Evolutionary conservation across 92 coral and sea anemone species (phyloP), one percentile per base, ranked within the genome.

Genomic region (Phenganax subtilis): DNA sequence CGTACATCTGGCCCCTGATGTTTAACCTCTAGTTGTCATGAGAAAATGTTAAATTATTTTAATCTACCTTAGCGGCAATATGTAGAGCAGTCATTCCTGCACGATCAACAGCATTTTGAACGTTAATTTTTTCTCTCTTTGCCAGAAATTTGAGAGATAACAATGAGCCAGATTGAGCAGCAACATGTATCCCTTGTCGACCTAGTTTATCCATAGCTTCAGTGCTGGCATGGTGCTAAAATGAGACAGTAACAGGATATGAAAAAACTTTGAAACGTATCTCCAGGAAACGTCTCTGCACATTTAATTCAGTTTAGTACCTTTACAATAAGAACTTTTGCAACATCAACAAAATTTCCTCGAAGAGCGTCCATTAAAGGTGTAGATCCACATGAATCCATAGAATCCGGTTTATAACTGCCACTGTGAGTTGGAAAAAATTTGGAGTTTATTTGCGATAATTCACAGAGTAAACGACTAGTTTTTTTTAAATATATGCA

Each of bases 301-400:
- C 77, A 72, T 27, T 57, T 0, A 63, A 16, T 9, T 67, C 17
- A 10, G 29, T 68, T 30, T 89, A 88, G 29, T 86, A 79, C 29
- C 82, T 87, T 67, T 15, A 62, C 51, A 65, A 90, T 84, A 63
- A 94, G 89, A 47, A 72, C 64, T 15, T 87, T 86, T 8, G 98
- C 97, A 25, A 84, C 80, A 6, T 66, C 76, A 17, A 93, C 83
- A 54, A 87, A 88, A 25, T 93, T 97, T 14, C 91, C 86, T 51
- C 92, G 86, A 2, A 94, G 68, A 10, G 92, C 90, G 81, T 94
- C 98, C 98, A 94, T 94, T 2, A 94, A 81, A 12, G 98, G 97
- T 9, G 98, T 94, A 4, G 89, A 72, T 15, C 98, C 98, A 88
- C 98, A 94, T 73, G 92, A 87, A 84, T 94, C 98, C 25, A 89